Conservation (phyloP, 2,797 vertebrate genomes). For the Gila robusta region DNA sequence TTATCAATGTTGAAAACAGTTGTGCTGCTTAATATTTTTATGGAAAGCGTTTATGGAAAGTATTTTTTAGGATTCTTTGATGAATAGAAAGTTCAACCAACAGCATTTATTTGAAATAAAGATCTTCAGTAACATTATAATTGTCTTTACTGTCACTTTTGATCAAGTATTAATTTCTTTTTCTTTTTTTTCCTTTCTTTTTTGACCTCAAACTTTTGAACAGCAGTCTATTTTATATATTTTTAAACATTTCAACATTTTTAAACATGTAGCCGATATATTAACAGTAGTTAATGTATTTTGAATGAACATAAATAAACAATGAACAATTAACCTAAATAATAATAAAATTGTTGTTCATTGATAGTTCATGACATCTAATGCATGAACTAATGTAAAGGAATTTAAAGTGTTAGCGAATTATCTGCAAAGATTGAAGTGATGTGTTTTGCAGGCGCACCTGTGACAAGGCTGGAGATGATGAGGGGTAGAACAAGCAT, state of each 20-base stretch:
- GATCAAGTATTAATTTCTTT: background rate
- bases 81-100: background rate
- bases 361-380: background rate
- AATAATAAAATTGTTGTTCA: background rate
- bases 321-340: background rate
- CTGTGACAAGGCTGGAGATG: conserved; percentile 95
- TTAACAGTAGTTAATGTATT: background rate
- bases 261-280: background rate
- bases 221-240: background rate
- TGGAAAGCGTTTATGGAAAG: no score
- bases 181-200: background rate
- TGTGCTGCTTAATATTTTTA: background rate
- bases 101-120: background rate
- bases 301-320: background rate
- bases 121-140: background rate
- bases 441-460: conserved; percentile 70
- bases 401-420: background rate
- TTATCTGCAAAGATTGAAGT: background rate
- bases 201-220: background rate
- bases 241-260: background rate
- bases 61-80: background rate
- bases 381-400: background rate
- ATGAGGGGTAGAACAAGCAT: conserved; percentile 97
- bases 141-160: background rate
- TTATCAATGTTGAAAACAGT: no score